Conservation (phyloP, 92 coral and sea anemone species). For the Paramuricea clavata region DNA sequence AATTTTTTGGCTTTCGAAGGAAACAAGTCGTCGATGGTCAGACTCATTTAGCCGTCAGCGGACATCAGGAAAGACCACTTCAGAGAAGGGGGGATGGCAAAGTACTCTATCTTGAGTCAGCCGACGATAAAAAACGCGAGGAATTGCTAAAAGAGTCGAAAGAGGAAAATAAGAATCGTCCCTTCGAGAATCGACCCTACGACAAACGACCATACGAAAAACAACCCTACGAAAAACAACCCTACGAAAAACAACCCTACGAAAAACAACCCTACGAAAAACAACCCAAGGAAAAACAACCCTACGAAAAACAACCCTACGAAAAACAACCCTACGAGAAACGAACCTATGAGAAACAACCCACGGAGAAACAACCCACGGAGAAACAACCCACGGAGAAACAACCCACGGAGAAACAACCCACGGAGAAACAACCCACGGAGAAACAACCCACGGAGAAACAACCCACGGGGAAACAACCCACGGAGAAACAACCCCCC, state of each 20-base stretch:
- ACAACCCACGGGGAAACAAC: conserved; percentile 6
- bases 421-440: background rate
- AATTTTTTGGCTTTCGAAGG: conserved; percentile 22
- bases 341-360: background rate
- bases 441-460: background rate
- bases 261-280: background rate
- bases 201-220: background rate
- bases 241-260: background rate
- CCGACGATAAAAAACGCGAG: background rate
- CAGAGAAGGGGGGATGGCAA: background rate
- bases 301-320: background rate
- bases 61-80: background rate
- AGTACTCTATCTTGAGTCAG: conserved; percentile 1
- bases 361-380: too few species aligned
- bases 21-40: conserved; percentile 9
- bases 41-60: background rate
- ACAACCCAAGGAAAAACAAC: background rate
- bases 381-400: too few species aligned
- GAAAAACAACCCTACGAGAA: background rate
- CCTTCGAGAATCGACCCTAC: background rate
- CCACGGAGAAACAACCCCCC: background rate
- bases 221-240: background rate
- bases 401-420: conserved; percentile 9
- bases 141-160: background rate
- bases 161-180: background rate